Percentiles rank a stretch among this genome's conserved stretches.
These are phyloP conservation scores for Darevskia nairensis DNA, from an alignment of 2,797 vertebrate genomes.

Conservation along the genomic window DNA sequence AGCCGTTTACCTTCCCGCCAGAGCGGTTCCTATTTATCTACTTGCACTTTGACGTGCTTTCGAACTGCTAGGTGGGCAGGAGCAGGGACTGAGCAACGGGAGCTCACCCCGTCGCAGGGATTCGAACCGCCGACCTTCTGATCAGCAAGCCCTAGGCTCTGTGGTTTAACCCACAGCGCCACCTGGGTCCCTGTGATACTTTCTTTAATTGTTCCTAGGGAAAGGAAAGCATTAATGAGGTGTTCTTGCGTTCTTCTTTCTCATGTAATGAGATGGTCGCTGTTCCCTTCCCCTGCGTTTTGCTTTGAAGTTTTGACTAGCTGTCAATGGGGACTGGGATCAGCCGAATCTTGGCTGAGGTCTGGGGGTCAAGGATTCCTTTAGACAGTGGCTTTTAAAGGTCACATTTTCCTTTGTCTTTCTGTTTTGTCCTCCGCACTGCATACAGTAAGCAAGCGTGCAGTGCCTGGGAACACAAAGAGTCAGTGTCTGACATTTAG, in stretches of 20 bases:
- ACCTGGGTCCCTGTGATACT: neutral
- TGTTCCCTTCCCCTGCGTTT: neutral
- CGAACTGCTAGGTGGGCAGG: too few species aligned
- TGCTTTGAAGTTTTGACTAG: neutral
- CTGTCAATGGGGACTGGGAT: constrained; percentile 37
- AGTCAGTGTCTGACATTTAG: constrained; percentile 70
- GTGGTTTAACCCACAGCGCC: too few species aligned
- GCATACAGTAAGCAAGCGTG: constrained; percentile 32
- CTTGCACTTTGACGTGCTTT: too few species aligned
- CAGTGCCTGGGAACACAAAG: constrained; percentile 63
- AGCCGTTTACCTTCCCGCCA: too few species aligned
- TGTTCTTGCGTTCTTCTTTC: neutral
- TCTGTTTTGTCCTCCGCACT: constrained; percentile 41
- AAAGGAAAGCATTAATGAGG: constrained; percentile 65
- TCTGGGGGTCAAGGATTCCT: constrained; percentile 71
- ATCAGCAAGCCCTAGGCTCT: too few species aligned
- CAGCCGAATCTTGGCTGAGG: constrained; percentile 58
- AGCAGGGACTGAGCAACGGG: too few species aligned
- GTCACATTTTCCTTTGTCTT: constrained; percentile 69
- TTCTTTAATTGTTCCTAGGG: constrained; percentile 40
- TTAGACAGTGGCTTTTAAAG: constrained; percentile 75
- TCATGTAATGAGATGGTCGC: neutral
- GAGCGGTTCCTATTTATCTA: too few species aligned
- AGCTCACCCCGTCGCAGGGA: too few species aligned
- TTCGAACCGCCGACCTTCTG: too few species aligned